Conservation (phyloP, 2,888 invertebrate species). For the Nephrotoma flavescens region DNA sequence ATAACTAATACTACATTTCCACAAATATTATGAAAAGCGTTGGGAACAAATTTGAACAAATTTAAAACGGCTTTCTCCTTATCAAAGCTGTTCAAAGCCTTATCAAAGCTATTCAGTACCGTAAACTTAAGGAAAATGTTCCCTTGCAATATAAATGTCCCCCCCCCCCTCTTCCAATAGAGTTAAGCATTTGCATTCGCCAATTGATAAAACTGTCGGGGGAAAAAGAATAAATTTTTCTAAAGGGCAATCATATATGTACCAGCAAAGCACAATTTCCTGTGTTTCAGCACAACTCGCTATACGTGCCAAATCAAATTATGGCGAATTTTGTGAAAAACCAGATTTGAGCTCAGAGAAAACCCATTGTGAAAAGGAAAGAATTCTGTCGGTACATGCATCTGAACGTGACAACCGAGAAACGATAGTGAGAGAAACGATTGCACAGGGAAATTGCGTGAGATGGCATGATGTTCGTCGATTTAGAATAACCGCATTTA, state of each 20-base stretch:
- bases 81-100: no score
- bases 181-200: neutral
- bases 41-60: no score
- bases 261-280: neutral
- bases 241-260: neutral
- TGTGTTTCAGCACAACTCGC: neutral
- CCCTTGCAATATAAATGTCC: no score
- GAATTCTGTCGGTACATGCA: neutral
- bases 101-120: no score
- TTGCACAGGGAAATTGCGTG: no score
- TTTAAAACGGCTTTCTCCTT: no score
- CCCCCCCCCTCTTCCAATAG: neutral
- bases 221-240: neutral
- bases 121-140: no score
- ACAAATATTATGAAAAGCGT: no score
- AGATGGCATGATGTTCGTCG: neutral
- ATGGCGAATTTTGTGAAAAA: neutral
- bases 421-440: neutral
- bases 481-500: neutral
- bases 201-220: neutral
- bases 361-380: neutral
- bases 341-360: neutral
- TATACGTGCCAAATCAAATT: no score
- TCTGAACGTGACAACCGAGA: neutral
- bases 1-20: neutral